Percentiles rank a stretch among this genome's conserved stretches.
These are phyloP conservation scores for Falco novaeseelandiae DNA, from an alignment of 2,797 vertebrate species.

Conservation along the genomic window DNA sequence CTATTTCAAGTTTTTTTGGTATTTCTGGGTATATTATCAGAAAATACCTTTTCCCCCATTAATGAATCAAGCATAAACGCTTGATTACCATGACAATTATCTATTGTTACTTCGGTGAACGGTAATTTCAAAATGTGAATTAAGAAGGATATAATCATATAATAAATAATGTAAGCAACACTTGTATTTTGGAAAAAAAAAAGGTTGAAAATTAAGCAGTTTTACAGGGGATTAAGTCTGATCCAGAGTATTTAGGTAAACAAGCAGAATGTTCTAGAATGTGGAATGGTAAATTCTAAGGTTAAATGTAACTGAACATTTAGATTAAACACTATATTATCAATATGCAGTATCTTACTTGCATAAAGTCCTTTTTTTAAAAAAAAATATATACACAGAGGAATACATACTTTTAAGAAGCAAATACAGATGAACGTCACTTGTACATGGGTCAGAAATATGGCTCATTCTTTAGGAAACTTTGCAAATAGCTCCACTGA, in stretches of 20 bases:
- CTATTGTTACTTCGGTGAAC: background rate
- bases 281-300: background rate
- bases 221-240: background rate
- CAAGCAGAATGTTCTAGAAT: background rate
- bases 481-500: background rate
- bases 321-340: background rate
- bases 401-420: background rate
- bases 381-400: background rate
- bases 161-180: background rate
- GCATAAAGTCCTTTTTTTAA: background rate
- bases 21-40: background rate
- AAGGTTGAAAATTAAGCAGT: background rate
- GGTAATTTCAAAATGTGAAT: background rate
- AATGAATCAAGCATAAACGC: background rate
- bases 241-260: background rate
- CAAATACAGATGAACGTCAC: background rate
- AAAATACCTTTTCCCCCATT: background rate
- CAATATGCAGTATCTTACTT: background rate
- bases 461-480: accelerated
- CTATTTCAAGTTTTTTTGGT: background rate
- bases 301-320: background rate
- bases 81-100: background rate
- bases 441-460: background rate
- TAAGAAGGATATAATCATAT: background rate
- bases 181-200: background rate